Percentiles rank a stretch among this genome's conserved stretches.
phyloP scores from a whole-genome alignment of 1,140 invertebrate species.

The Ooceraea biroi region DNA sequence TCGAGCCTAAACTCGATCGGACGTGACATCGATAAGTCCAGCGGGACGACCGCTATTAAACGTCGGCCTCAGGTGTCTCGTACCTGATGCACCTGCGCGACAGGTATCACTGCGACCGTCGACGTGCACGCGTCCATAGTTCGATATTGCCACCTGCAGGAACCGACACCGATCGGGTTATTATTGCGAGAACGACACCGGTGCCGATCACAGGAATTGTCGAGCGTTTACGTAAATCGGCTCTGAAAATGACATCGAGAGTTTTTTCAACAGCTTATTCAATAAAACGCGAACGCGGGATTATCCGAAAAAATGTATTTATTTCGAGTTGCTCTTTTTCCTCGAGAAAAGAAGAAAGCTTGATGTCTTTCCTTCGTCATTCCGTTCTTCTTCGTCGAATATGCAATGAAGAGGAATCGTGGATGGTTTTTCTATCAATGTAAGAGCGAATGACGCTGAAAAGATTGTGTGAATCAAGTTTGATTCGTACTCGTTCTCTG shows the following conservation, averaged over 20 bases:
- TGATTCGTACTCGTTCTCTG: conserved; percentile 25
- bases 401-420: too few species aligned
- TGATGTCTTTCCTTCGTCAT: too few species aligned
- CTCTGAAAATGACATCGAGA: background rate
- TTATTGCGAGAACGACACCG: background rate
- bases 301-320: too few species aligned
- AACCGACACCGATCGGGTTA: background rate
- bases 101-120: conserved; percentile 55
- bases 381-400: too few species aligned
- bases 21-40: conserved; percentile 16
- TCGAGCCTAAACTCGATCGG: conserved; percentile 23
- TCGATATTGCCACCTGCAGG: conserved; percentile 49
- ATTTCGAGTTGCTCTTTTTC: too few species aligned
- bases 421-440: conserved; percentile 2
- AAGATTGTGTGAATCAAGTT: background rate
- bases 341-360: too few species aligned
- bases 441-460: background rate
- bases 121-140: conserved; percentile 2
- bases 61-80: conserved; percentile 31
- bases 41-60: conserved; percentile 22
- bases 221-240: background rate
- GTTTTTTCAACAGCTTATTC: background rate
- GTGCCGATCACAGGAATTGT: background rate
- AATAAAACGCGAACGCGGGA: background rate
- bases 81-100: conserved; percentile 52